Evolutionary conservation across 2,797 vertebrate species (phyloP), one percentile per base, ranked within the genome.

Genomic region (Enteromius anoplus): DNA sequence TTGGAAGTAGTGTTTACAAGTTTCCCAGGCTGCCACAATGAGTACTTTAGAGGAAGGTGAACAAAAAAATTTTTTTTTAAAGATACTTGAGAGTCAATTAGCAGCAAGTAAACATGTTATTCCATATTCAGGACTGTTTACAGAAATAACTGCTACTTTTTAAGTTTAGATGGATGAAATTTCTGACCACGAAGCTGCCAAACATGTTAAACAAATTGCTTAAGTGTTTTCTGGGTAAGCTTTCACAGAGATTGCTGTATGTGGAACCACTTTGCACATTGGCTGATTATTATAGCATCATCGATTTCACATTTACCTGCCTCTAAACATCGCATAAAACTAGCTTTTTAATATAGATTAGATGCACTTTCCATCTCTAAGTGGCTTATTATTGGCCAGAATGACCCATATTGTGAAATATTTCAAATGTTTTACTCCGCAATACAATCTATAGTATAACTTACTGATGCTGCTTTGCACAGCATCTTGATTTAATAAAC

Each of bases 51-150:
- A 29, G 37, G 23, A n/a, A 64, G 17, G 17, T 23, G 51, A 21
- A 58, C 5, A 19, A 4, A 19, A 49, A 40, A 8, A 37, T 1
- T 14, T 3, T 19, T 0, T 45, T 64, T 64, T 26, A 42, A 75
- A 75, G 53, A 40, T 40, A 58, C 40, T 11, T 64, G 58, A 77
- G 73, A 60, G 10, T 58, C 58, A 62, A 60, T 75, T 60, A 75
- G 12, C 4, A 77, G 10, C 0, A 1, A 64, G 53, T 29, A 32
- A 64, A 60, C 17, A 14, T 32, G 58, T 19, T 42, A 42, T 40
- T 58, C 14, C 29, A 29, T 47, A 14, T 3, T 21, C 3, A 73
- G 19, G 4, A 53, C 3, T n/a, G 29, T 53, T 53, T 37, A 73
- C 49, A 37, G 29, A 53, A 72, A 75, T 64, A 64, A 64, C 11